Evolutionary conservation across 2,888 invertebrate genomes (phyloP).

Genomic region (Tigriopus californicus): DNA sequence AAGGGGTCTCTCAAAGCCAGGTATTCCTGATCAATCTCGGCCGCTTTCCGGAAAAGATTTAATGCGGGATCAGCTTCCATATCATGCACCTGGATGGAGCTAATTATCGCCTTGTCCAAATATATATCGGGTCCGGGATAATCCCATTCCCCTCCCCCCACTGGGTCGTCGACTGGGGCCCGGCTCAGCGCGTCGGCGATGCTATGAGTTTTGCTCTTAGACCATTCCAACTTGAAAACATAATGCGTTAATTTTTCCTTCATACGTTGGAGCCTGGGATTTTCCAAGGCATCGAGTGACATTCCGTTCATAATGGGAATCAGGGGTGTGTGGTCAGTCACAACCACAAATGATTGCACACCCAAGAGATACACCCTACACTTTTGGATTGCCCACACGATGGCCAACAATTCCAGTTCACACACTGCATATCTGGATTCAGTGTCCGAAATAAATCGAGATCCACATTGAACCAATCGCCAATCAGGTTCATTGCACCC

Average conservation of each 20-base stretch:
- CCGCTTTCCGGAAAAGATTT: no score
- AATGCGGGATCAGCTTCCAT: no score
- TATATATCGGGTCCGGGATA: no score
- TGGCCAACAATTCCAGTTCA: conserved; percentile 16
- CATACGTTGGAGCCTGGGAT: conserved; percentile 12
- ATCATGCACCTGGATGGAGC: no score
- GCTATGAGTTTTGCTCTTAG: not conserved
- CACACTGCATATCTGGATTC: conserved; percentile 16
- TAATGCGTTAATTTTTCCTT: not conserved
- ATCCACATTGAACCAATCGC: conserved; percentile 12
- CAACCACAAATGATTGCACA: not conserved
- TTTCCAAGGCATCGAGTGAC: conserved; percentile 15
- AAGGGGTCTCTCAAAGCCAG: no score
- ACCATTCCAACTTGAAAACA: conserved; percentile 1
- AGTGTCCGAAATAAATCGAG: conserved; percentile 11
- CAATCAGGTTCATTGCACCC: not conserved
- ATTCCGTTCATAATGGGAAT: conserved; percentile 11
- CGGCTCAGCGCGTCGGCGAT: conserved; percentile 8
- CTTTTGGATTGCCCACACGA: conserved; percentile 10
- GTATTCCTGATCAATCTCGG: no score
- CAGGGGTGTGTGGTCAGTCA: conserved; percentile 13
- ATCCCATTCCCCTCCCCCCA: not conserved
- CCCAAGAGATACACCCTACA: conserved; percentile 10
- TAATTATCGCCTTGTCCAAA: no score
- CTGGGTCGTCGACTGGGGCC: not conserved